Conservation (phyloP, 2,888 invertebrate species). For the Noctua janthina region DNA sequence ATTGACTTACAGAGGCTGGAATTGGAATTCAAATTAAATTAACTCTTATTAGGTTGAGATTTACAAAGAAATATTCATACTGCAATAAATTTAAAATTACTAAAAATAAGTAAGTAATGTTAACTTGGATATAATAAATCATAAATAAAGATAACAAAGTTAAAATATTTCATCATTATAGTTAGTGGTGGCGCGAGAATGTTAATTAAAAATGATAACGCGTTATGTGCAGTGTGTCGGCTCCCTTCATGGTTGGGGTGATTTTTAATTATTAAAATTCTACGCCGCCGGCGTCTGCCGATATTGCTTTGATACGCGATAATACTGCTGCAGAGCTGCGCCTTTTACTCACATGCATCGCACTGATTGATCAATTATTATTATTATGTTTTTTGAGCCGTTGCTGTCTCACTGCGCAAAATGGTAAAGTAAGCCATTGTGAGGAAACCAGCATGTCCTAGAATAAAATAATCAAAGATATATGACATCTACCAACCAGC, state of each 20-base stretch:
- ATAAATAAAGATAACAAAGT: slow-evolving; percentile 60
- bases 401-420: neutral
- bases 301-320: slow-evolving; percentile 85
- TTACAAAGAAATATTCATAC: slow-evolving; percentile 3
- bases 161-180: slow-evolving; percentile 75
- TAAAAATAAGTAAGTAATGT: slow-evolving; percentile 13
- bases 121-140: slow-evolving; percentile 43
- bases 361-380: slow-evolving; percentile 63
- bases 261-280: slow-evolving; percentile 90
- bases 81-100: slow-evolving; percentile 6
- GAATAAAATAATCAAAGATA: neutral
- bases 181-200: slow-evolving; percentile 75
- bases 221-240: slow-evolving; percentile 82
- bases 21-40: neutral
- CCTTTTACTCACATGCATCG: slow-evolving; percentile 72
- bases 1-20: neutral
- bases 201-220: slow-evolving; percentile 89
- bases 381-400: neutral
- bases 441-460: neutral
- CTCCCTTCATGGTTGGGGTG: slow-evolving; percentile 84
- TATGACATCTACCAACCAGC: neutral
- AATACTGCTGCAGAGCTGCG: slow-evolving; percentile 70
- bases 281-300: slow-evolving; percentile 84
- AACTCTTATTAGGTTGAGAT: slow-evolving; percentile 7
- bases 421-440: neutral